These are phyloP conservation scores for Morelia viridis DNA, from an alignment of 2,797 vertebrate species.

Conservation along the genomic window DNA sequence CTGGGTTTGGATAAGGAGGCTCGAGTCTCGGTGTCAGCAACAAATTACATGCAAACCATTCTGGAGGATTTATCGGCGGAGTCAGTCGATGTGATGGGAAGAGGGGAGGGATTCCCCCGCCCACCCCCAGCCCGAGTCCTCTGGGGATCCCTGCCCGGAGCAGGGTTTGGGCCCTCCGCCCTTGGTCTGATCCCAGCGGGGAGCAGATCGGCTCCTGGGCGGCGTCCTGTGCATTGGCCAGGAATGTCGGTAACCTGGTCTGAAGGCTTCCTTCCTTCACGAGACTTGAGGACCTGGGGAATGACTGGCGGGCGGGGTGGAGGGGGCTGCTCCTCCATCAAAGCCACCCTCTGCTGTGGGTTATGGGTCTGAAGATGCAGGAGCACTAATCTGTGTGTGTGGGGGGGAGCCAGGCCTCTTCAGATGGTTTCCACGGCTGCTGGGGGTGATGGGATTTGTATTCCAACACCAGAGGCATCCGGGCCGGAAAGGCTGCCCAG, in stretches of 20 bases:
- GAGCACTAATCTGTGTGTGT: not conserved
- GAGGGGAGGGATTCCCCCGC: not conserved
- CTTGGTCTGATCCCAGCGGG: not conserved
- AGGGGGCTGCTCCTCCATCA: too few species aligned
- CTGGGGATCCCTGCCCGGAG: not conserved
- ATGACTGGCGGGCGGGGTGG: not conserved
- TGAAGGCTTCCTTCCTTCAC: not conserved
- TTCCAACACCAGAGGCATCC: not conserved
- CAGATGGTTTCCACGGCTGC: not conserved
- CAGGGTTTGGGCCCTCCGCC: not conserved
- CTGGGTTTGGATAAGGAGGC: constrained; percentile 53
- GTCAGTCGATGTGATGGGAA: constrained; percentile 4
- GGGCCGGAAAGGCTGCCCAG: not conserved
- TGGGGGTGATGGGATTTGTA: not conserved
- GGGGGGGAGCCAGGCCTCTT: not conserved
- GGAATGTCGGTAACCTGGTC: not conserved
- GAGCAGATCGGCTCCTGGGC: not conserved
- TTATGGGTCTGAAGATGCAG: not conserved
- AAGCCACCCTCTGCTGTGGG: not conserved
- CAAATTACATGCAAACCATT: constrained; percentile 55
- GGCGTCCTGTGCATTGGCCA: too few species aligned
- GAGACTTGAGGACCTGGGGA: too few species aligned
- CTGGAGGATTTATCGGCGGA: constrained; percentile 32
- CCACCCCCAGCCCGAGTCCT: not conserved
- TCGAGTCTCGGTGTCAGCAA: constrained; percentile 25